Percentiles rank a stretch among this genome's conserved stretches.
phyloP scores from a whole-genome alignment of 2,888 invertebrate genomes.

The Matsumyia berberina region DNA sequence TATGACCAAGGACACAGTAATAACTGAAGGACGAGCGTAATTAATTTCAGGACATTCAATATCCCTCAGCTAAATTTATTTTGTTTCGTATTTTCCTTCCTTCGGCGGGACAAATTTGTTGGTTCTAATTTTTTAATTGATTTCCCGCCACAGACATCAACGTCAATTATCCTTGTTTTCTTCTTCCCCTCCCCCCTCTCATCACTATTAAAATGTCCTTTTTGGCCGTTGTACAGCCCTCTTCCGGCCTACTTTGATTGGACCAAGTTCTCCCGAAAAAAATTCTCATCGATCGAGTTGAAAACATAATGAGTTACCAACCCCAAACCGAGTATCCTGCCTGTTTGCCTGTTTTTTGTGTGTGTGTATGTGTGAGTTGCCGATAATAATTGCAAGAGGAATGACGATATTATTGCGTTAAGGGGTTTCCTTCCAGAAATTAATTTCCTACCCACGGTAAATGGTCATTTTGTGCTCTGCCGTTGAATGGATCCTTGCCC shows the following conservation, averaged over 20 bases:
- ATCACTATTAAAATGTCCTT: constrained; percentile 2
- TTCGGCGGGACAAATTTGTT: constrained; percentile 7
- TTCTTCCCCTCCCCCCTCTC: neutral
- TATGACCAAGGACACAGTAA: too few species aligned
- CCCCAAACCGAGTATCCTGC: neutral
- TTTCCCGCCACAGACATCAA: constrained; percentile 32
- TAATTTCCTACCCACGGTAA: constrained; percentile 39
- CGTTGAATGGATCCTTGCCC: constrained; percentile 2
- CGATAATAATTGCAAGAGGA: constrained; percentile 36
- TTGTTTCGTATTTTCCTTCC: neutral
- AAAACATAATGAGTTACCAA: neutral
- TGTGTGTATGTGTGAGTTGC: neutral
- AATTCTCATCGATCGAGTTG: constrained; percentile 8
- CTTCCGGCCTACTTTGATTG: neutral
- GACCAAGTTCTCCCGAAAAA: neutral
- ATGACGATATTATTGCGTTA: constrained; percentile 41
- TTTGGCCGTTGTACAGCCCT: neutral
- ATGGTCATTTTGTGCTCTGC: constrained; percentile 33
- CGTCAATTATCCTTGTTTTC: constrained; percentile 25
- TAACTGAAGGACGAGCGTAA: neutral
- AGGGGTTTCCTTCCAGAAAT: constrained; percentile 47
- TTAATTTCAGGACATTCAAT: constrained; percentile 44
- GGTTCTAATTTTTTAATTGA: constrained; percentile 47
- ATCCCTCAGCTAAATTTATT: constrained; percentile 1
- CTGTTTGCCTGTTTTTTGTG: neutral